Percentiles rank a stretch among this genome's conserved stretches.
Conservation (phyloP, 2,888 invertebrate species). For the Dioctria linearis region DNA sequence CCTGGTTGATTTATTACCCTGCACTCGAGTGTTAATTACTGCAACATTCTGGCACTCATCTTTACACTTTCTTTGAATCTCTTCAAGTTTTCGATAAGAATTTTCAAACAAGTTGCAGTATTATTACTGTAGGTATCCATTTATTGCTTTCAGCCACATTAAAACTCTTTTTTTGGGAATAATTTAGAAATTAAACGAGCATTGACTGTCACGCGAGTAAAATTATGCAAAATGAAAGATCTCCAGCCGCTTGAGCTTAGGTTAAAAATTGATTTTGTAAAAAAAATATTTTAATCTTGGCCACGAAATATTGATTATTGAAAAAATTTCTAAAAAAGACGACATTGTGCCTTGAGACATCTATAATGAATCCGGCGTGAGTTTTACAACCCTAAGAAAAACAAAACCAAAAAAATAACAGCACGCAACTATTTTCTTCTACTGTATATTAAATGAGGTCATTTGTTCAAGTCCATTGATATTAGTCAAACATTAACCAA, state of each 20-base stretch:
- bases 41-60: conserved; percentile 18
- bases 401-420: neutral
- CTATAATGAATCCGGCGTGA: neutral
- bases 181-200: conserved; percentile 17
- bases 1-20: conserved; percentile 21
- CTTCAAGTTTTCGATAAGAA: neutral
- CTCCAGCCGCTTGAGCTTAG: neutral
- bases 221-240: neutral
- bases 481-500: conserved; percentile 17
- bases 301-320: neutral
- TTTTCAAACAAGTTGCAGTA: neutral
- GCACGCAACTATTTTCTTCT: neutral
- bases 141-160: neutral
- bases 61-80: conserved; percentile 30
- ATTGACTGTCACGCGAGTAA: neutral
- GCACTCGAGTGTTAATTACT: conserved; percentile 24
- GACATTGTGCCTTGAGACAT: neutral
- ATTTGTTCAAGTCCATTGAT: conserved; percentile 18
- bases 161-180: conserved; percentile 11
- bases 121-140: neutral
- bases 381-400: neutral
- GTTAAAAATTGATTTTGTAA: too few species aligned
- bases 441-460: neutral
- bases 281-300: too few species aligned
- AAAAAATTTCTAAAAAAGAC: too few species aligned